Base-by-base conservation (phyloP, 2,113 vertebrate species). In the Odontesthes bonariensis region DNA sequence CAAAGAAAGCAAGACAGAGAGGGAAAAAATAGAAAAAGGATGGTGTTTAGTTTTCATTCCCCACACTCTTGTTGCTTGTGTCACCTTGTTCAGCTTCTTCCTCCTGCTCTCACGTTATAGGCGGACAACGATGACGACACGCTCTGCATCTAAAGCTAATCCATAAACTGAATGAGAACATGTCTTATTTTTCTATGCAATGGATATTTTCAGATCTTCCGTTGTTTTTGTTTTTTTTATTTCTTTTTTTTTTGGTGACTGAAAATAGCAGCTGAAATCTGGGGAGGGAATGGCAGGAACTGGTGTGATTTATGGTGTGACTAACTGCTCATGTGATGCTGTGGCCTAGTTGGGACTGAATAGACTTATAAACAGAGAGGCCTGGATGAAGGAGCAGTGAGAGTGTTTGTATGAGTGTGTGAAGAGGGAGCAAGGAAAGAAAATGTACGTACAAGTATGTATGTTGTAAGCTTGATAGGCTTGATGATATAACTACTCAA, bases 21-120 rank as follows among this genome's bases (percentile, higher is more conserved):
- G 46, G 70, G 53, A 35, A 47, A 23, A 10, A 8, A 19, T 46
- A 70, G 70, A 75, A 71, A 78, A 84, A 64, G 67, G 69, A 84
- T 55, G 75, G 55, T 76, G 86, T 87, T 92, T 88, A 85, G 81
- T 86, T 90, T 90, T 82, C 84, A 87, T 91, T 88, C 89, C 81
- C 86, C 83, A 77, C 75, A 59, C 79, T 85, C 69, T 47, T 87
- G 77, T 79, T 77, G 68, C 64, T 75, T 31, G 77, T 83, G 87
- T 91, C 83, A 86, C 82, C 88, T 86, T 81, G 77, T 75, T 82
- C 77, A 47, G 62, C 57, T 64, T 62, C 85, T 64, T 72, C 23
- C 60, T 65, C 38, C 17, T 61, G 31, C 42, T 49, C 73, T 55
- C 59, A 31, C 56, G 74, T 75, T 69, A 72, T 32, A 31, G 62